Conservation (phyloP, 2,797 vertebrate species). For the Takifugu rubripes region DNA sequence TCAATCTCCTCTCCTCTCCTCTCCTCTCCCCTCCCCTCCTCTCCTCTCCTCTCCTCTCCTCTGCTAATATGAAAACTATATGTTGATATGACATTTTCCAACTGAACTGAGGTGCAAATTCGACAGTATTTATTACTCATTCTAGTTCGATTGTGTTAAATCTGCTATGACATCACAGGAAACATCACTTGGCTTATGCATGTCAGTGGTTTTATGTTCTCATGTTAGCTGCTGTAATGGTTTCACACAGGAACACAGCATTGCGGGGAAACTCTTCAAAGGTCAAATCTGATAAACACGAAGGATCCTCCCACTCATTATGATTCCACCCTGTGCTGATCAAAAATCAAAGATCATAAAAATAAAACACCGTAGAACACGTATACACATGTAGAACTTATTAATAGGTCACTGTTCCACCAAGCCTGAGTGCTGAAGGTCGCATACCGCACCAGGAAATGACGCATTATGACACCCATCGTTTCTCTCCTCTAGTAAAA, state of each 20-base stretch:
- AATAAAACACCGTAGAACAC: not conserved
- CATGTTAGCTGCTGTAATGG: constrained; percentile 5
- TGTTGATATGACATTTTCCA: too few species aligned
- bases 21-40: too few species aligned
- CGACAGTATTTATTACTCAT: not conserved
- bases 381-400: too few species aligned
- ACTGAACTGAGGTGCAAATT: too few species aligned
- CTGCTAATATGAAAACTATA: too few species aligned
- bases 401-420: not conserved
- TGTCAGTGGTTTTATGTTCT: constrained; percentile 35
- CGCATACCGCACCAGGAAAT: constrained; percentile 5
- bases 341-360: constrained; percentile 47
- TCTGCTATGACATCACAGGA: constrained; percentile 32
- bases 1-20: constrained; percentile 14
- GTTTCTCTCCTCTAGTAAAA: too few species aligned
- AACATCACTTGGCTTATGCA: constrained; percentile 17
- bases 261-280: constrained; percentile 43
- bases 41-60: too few species aligned
- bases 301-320: constrained; percentile 37
- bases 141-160: not conserved
- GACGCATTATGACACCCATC: too few species aligned
- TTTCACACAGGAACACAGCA: constrained; percentile 20
- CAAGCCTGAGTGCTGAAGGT: not conserved
- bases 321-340: constrained; percentile 17
- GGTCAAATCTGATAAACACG: constrained; percentile 22